Evolutionary conservation across 2,113 vertebrate species (phyloP).

Genomic region (Xenopus borealis): DNA sequence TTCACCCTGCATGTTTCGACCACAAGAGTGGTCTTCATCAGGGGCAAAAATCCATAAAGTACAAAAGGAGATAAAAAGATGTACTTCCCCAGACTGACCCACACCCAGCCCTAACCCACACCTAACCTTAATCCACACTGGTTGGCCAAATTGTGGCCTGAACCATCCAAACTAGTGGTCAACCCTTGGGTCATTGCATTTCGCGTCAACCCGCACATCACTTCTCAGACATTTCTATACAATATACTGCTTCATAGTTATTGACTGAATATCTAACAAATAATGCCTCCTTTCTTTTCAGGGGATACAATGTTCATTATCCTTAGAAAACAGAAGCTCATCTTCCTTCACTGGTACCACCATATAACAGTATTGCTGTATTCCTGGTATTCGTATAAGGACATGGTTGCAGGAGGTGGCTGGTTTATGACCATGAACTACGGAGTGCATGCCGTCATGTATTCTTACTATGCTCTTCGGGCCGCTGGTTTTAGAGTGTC

Average conservation of each 20-base stretch:
- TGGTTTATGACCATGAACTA: slow-evolving; percentile 99
- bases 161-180: too few species aligned
- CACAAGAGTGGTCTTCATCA: too few species aligned
- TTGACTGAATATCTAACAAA: neutral
- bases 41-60: too few species aligned
- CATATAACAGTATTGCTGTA: slow-evolving; percentile 98
- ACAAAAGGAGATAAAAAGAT: too few species aligned
- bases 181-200: neutral
- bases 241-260: too few species aligned
- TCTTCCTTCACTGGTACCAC: slow-evolving; percentile 99
- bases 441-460: slow-evolving; percentile 95
- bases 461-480: slow-evolving; percentile 94
- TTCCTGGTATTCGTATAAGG: slow-evolving; percentile 99
- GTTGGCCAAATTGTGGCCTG: too few species aligned
- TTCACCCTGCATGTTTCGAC: too few species aligned
- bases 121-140: too few species aligned
- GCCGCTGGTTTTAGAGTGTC: slow-evolving; percentile 93
- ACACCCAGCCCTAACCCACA: too few species aligned
- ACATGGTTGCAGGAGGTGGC: slow-evolving; percentile 97
- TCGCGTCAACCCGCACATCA: too few species aligned
- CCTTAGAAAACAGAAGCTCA: slow-evolving; percentile 97
- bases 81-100: too few species aligned
- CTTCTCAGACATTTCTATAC: too few species aligned
- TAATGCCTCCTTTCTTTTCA: slow-evolving; percentile 58
- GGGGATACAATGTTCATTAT: slow-evolving; percentile 98